Evolutionary conservation across 2,113 vertebrate genomes (phyloP).

Genomic region (Polyodon spathula): DNA sequence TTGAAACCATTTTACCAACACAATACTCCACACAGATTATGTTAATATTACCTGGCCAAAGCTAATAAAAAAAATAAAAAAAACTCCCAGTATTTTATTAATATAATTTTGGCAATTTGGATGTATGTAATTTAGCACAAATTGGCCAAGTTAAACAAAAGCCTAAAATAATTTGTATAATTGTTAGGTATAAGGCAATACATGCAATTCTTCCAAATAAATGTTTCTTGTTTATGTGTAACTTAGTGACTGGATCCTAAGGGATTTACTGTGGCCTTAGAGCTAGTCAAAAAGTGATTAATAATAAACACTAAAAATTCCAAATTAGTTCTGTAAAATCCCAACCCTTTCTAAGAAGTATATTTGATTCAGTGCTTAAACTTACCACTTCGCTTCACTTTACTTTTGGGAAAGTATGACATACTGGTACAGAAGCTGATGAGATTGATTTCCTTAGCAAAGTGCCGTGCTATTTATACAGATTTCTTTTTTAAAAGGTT

Average conservation of each 20-base stretch:
- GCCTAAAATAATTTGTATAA: background rate
- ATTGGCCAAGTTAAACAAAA: background rate
- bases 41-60: background rate
- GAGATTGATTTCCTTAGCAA: background rate
- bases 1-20: background rate
- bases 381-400: background rate
- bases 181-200: background rate
- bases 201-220: background rate
- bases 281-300: background rate
- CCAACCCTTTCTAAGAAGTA: background rate
- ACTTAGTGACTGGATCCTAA: background rate
- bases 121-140: background rate
- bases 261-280: background rate
- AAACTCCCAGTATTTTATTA: background rate
- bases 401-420: background rate
- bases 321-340: background rate
- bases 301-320: background rate
- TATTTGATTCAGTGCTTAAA: background rate
- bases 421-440: background rate
- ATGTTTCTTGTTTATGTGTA: background rate
- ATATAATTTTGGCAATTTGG: background rate
- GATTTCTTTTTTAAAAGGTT: background rate
- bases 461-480: background rate
- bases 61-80: conserved; percentile 3
- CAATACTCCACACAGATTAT: background rate